Percentiles rank a stretch among this genome's conserved stretches.
phyloP scores from a whole-genome alignment of 2,888 invertebrate genomes.

The Gisinianus flammeolus region DNA sequence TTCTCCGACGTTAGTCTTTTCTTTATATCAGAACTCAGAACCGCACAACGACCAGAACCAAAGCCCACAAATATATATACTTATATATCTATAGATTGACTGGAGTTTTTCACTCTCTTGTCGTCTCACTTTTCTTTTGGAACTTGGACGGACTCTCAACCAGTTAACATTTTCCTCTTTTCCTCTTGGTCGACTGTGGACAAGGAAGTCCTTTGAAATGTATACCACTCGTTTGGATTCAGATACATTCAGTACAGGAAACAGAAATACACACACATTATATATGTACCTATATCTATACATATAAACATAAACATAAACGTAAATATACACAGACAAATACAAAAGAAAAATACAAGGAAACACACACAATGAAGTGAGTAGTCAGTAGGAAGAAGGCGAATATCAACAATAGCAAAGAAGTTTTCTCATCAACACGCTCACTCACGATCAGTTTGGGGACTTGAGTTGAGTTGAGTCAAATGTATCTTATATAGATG shows the following conservation, averaged over 20 bases:
- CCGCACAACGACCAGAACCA: not conserved
- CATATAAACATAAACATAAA: too few species aligned
- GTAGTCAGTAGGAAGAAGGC: not conserved
- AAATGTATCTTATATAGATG: too few species aligned
- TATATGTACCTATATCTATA: too few species aligned
- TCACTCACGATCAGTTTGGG: not conserved
- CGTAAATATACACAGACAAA: too few species aligned
- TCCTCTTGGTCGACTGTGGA: not conserved
- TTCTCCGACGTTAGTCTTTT: constrained; percentile 26
- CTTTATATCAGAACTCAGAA: not conserved
- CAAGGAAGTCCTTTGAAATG: not conserved
- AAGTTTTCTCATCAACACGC: constrained; percentile 30
- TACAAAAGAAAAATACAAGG: too few species aligned
- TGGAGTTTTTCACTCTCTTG: not conserved
- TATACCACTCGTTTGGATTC: too few species aligned
- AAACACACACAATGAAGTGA: not conserved
- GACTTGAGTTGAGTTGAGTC: too few species aligned
- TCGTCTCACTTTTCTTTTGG: not conserved
- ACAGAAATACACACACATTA: too few species aligned
- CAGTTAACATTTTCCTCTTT: not conserved
- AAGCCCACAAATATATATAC: too few species aligned
- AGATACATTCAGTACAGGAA: too few species aligned
- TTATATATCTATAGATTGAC: not conserved
- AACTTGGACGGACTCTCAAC: too few species aligned
- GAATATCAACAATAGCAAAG: constrained; percentile 26